A percentile compares a stretch with the other conserved stretches of the same genome.
Conservation (phyloP, 2,113 vertebrate species). For the Rhinolophus sinicus region DNA sequence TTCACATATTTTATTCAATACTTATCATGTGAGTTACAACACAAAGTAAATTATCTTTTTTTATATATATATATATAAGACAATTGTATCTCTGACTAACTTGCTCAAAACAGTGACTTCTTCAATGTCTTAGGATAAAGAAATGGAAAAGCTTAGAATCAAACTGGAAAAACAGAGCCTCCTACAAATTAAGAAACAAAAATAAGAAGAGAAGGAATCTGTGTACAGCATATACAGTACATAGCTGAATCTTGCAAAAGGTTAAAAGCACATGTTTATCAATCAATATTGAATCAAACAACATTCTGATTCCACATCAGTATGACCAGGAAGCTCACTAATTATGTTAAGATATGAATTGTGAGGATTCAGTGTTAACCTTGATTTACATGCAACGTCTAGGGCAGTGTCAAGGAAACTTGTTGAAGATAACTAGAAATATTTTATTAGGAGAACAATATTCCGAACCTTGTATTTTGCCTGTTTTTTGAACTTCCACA, state of each 20-base stretch:
- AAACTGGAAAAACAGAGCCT: background rate
- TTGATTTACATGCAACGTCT: background rate
- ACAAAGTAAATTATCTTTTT: background rate
- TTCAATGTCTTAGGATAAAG: background rate
- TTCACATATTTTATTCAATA: background rate
- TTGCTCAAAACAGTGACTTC: background rate
- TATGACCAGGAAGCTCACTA: background rate
- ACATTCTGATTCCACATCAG: background rate
- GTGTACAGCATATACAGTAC: fast-evolving
- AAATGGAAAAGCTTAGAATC: background rate
- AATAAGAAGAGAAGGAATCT: background rate
- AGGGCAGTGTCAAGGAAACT: background rate
- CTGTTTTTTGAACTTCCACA: background rate
- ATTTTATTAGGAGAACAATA: background rate
- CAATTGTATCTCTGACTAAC: background rate
- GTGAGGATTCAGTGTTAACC: background rate
- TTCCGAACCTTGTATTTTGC: background rate
- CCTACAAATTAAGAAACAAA: background rate
- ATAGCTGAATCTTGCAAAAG: background rate
- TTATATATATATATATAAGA: background rate
- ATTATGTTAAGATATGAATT: background rate
- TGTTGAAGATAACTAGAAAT: background rate
- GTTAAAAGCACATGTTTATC: background rate
- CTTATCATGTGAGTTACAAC: background rate
- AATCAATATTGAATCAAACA: constrained; percentile 21